phyloP scores from a whole-genome alignment of 2,797 vertebrate species.

The Crotalus adamanteus region DNA sequence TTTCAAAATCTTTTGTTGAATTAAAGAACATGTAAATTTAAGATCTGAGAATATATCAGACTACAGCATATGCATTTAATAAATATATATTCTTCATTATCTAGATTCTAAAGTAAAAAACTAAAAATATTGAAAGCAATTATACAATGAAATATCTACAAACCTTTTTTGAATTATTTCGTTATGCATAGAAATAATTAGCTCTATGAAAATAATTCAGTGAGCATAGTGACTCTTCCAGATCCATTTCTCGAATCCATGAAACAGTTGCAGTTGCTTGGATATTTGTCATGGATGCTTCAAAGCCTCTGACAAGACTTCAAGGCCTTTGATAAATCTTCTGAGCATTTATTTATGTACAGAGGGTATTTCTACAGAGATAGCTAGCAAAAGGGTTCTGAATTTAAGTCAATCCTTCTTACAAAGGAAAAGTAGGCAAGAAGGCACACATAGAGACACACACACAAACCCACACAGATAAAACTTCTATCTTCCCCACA shows the following conservation, averaged over 20 bases:
- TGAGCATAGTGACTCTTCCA: neutral
- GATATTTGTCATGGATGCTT: neutral
- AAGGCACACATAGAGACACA: neutral
- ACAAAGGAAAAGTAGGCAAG: neutral
- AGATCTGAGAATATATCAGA: neutral
- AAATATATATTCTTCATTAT: neutral
- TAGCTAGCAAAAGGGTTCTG: neutral
- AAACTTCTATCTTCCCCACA: neutral
- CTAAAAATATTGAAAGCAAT: neutral
- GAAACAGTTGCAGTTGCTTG: neutral
- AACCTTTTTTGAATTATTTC: neutral
- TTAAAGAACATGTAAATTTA: neutral
- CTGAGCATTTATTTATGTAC: neutral
- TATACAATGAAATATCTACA: neutral
- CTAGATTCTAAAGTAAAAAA: neutral
- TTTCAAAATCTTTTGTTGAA: conserved; percentile 9
- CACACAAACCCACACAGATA: neutral
- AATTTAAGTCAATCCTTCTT: neutral
- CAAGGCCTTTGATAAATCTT: neutral
- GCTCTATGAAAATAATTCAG: neutral
- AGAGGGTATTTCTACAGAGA: neutral
- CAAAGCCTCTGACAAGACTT: neutral
- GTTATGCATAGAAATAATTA: neutral
- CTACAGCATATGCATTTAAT: neutral
- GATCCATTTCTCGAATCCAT: neutral